Evolutionary conservation across 2,797 vertebrate species (phyloP), one percentile per base, ranked within the genome.

Genomic region (Rachycentron canadum): DNA sequence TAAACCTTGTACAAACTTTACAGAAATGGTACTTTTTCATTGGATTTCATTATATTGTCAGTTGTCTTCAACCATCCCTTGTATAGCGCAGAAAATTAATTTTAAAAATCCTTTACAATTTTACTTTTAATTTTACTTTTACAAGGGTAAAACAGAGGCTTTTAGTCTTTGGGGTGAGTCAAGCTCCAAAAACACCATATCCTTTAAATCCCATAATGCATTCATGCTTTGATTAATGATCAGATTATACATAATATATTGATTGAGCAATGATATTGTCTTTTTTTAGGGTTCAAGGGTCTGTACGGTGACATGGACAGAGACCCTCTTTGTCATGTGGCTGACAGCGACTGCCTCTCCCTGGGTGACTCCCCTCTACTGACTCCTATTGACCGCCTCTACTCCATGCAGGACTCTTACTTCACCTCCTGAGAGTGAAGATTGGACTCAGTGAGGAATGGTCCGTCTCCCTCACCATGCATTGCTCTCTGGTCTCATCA

Each of bases 331-430:
- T 96, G 95, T 92, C 96, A 96, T 76, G 86, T 97, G 83, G 91
- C 94, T 0, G 96, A 98, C 88, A 95, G 93, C 67, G 96, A 97
- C 92, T 97, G 96, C 88, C 93, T 98, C 10, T 91, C 96, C 34
- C 93, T 95, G 1, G 93, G 93, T 0, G 96, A 97, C 11, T 87
- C 95, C 0, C 96, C 96, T 2, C 89, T 96, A 79, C 96, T 98
- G 73, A 99, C 98, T 75, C 98, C 98, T 30, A 99, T 99, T 2
- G 98, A 99, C 88, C 96, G 96, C 69, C 96, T 99, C 73, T 99
- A 98, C 93, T 99, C 98, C 85, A 99, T 99, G 98, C 98, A 99
- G 92, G 98, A 96, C 93, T 98, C 97, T 16, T 99, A 99, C 94
- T 99, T 99, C 87, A 95, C 98, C 69, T 97, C 97, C 78, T 99